These are phyloP conservation scores for Lepidurus apus DNA, from an alignment of 1,140 invertebrate genomes.

Conservation along the genomic window DNA sequence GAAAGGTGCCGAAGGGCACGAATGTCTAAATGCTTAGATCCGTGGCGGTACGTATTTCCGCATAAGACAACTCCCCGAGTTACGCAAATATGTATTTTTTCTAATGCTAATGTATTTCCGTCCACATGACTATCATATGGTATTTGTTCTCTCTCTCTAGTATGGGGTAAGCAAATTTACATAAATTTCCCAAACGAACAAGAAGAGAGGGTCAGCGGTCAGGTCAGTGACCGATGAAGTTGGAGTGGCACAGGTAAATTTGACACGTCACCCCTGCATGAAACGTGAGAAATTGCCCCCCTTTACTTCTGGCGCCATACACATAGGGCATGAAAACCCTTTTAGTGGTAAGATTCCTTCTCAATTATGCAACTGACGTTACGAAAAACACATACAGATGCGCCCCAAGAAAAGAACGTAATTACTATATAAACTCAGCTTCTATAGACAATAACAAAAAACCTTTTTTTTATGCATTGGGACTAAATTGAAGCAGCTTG, in stretches of 20 bases:
- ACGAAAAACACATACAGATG: neutral
- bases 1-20: neutral
- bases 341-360: neutral
- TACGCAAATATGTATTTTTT: too few relatives aligned
- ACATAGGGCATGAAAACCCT: neutral
- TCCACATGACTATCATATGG: neutral
- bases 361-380: neutral
- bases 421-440: neutral
- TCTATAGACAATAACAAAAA: neutral
- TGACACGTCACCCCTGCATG: neutral
- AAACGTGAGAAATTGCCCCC: conserved; percentile 13
- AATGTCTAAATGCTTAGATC: neutral
- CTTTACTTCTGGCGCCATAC: neutral
- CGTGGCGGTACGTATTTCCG: neutral
- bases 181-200: neutral
- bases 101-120: neutral
- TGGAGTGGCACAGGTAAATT: neutral
- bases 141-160: neutral
- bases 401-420: neutral
- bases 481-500: neutral
- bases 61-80: too few relatives aligned
- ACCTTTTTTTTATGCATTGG: neutral
- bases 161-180: neutral
- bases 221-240: conserved; percentile 10
- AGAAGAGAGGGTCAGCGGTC: neutral